These are phyloP conservation scores for Rhinogobius similis DNA, from an alignment of 2,113 vertebrate species.

Conservation along the genomic window DNA sequence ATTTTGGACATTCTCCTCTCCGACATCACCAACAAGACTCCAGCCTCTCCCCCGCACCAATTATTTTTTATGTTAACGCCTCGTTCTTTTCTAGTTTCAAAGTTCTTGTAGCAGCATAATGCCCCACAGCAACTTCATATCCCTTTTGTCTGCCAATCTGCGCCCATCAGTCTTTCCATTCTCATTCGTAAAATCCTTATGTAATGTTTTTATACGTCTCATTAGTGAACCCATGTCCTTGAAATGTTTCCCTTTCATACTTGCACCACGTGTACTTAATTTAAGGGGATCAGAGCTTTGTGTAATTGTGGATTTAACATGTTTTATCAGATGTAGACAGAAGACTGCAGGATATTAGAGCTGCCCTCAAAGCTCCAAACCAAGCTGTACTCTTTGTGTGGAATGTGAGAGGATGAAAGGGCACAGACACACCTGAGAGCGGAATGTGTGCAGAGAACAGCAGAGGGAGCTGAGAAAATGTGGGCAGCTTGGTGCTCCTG, in stretches of 20 bases:
- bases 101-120: too few species aligned
- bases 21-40: too few species aligned
- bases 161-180: too few species aligned
- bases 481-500: too few species aligned
- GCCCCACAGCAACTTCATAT: too few species aligned
- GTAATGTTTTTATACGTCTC: too few species aligned
- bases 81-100: too few species aligned
- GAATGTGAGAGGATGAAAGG: background rate
- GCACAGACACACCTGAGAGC: background rate
- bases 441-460: background rate
- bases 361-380: background rate
- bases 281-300: background rate
- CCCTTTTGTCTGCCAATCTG: too few species aligned
- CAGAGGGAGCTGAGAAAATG: background rate
- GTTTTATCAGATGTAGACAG: constrained; percentile 3
- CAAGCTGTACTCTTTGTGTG: background rate
- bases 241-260: background rate
- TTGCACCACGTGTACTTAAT: background rate
- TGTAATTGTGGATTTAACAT: background rate
- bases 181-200: too few species aligned
- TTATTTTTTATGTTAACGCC: too few species aligned
- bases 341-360: background rate
- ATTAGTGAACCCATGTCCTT: background rate
- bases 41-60: too few species aligned
- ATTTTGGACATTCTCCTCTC: too few species aligned